phyloP scores from a whole-genome alignment of 2,797 vertebrate species.

The Setipinna tenuifilis region DNA sequence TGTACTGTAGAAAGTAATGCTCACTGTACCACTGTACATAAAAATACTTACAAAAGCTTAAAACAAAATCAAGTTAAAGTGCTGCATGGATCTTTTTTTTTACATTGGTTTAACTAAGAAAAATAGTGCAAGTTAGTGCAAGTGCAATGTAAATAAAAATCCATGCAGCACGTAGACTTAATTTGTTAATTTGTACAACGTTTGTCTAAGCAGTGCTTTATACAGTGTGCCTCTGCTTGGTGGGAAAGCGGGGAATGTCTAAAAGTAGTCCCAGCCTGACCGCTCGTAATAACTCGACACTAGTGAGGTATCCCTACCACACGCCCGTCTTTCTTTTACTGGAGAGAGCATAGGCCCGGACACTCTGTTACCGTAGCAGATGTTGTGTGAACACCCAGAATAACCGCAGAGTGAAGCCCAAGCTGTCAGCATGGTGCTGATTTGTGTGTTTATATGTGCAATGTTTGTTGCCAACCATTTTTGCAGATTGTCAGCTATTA shows the following conservation, averaged over 20 bases:
- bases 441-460: background rate
- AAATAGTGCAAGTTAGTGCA: too few species aligned
- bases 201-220: too few species aligned
- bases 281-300: conserved; percentile 50
- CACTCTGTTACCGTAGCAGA: background rate
- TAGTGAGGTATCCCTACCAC: background rate
- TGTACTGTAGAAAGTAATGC: background rate
- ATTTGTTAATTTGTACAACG: too few species aligned
- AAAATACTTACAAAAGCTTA: too few species aligned
- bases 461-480: conserved; percentile 17
- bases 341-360: background rate
- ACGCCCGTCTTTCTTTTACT: conserved; percentile 1
- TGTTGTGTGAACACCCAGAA: conserved; percentile 25
- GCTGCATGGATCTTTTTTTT: too few species aligned
- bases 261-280: conserved; percentile 58
- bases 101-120: too few species aligned
- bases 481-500: background rate
- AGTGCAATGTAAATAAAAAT: background rate
- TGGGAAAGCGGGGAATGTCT: conserved; percentile 56
- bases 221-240: conserved; percentile 33
- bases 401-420: background rate
- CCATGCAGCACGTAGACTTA: background rate
- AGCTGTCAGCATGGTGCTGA: conserved; percentile 12
- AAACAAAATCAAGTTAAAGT: too few species aligned
- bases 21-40: too few species aligned